Conservation (phyloP, 2,888 invertebrate genomes). For the Strigamia maritima region DNA sequence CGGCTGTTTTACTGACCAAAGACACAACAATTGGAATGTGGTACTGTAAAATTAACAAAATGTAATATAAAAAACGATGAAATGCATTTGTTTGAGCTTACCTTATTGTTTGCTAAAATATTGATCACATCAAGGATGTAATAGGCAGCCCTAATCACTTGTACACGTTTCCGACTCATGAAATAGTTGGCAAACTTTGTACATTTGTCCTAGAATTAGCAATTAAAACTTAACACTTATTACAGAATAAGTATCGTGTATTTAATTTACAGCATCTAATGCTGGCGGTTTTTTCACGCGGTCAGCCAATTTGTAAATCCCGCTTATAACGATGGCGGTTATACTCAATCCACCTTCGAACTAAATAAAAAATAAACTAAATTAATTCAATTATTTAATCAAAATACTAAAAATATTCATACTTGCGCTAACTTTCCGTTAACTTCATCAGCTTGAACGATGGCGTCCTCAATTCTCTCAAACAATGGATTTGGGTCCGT, state of each 20-base stretch:
- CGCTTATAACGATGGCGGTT: conserved; percentile 61
- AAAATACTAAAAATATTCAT: conserved; percentile 35
- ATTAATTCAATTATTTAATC: background rate
- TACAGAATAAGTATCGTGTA: background rate
- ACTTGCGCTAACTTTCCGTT: conserved; percentile 69
- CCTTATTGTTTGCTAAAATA: conserved; percentile 67
- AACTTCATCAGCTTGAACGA: conserved; percentile 92
- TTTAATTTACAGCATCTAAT: conserved; percentile 56
- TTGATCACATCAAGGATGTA: conserved; percentile 74
- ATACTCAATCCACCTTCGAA: conserved; percentile 76
- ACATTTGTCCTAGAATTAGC: conserved; percentile 62
- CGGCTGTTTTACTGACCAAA: conserved; percentile 71
- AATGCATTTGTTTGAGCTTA: conserved; percentile 49
- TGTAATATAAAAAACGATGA: background rate
- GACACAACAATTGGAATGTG: conserved; percentile 81
- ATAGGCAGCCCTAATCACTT: conserved; percentile 76
- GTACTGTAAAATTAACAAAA: conserved; percentile 51
- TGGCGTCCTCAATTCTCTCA: conserved; percentile 82
- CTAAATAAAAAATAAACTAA: conserved; percentile 58
- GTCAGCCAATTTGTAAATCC: conserved; percentile 62
- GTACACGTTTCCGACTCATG: conserved; percentile 82
- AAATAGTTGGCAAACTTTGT: conserved; percentile 88
- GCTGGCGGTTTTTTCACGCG: conserved; percentile 66
- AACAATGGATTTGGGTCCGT: conserved; percentile 57
- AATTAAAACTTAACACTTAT: background rate